These are phyloP conservation scores for Lasioglossum baleicum DNA, from an alignment of 1,140 invertebrate species.

Conservation along the genomic window DNA sequence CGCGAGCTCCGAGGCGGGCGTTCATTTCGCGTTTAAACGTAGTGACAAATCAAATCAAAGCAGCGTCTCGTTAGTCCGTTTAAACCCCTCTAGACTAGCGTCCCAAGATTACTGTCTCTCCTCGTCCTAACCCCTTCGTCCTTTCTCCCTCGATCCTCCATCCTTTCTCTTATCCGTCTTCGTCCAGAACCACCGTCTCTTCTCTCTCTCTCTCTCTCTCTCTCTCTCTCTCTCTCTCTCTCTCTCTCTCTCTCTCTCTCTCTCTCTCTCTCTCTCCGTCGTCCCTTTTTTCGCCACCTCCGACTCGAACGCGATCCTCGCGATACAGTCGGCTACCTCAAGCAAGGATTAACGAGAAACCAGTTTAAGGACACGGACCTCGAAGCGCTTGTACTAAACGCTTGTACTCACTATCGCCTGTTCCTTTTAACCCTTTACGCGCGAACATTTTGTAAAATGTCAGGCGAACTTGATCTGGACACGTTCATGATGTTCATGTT, in stretches of 20 bases:
- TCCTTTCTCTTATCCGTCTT: too few relatives aligned
- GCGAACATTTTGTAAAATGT: too few relatives aligned
- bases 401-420: neutral
- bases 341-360: conserved; percentile 27
- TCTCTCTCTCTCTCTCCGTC: too few relatives aligned
- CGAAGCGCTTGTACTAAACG: neutral
- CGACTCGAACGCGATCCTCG: neutral
- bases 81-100: conserved; percentile 40
- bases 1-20: conserved; percentile 47
- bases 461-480: too few relatives aligned
- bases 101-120: conserved; percentile 47
- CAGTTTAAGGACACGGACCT: neutral
- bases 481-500: too few relatives aligned
- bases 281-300: neutral
- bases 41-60: conserved; percentile 74
- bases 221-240: too few relatives aligned
- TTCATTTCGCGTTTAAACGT: conserved; percentile 61
- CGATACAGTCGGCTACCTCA: conserved; percentile 41
- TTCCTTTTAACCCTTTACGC: too few relatives aligned
- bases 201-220: too few relatives aligned
- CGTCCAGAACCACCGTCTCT: too few relatives aligned
- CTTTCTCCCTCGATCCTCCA: neutral
- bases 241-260: too few relatives aligned
- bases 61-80: conserved; percentile 69
- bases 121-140: neutral